Evolutionary conservation across 2,113 vertebrate genomes (phyloP).

Genomic region (Echinops telfairi): DNA sequence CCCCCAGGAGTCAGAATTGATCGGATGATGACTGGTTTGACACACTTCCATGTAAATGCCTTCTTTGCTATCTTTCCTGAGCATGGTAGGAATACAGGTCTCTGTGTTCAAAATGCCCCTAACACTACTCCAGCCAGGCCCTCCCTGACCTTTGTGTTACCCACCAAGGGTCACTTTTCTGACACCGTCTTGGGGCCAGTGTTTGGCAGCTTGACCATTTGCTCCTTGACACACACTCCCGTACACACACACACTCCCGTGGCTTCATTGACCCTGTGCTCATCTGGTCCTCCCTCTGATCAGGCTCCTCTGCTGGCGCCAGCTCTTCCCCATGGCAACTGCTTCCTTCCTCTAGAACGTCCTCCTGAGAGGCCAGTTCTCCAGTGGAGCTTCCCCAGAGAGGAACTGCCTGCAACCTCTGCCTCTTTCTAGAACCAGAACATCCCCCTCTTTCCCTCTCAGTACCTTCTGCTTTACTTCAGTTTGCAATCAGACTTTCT

Average conservation of each 20-base stretch:
- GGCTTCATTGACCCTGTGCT: background rate
- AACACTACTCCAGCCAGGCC: background rate
- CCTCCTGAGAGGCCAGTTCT: background rate
- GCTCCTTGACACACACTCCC: background rate
- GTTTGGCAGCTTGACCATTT: background rate
- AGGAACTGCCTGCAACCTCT: background rate
- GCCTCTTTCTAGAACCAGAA: background rate
- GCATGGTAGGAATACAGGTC: too few relatives aligned
- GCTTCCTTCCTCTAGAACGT: background rate
- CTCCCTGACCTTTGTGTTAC: fast-evolving
- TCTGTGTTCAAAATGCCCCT: fast-evolving
- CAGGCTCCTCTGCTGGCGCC: background rate
- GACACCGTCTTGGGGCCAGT: background rate
- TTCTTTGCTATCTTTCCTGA: background rate
- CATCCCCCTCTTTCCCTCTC: background rate
- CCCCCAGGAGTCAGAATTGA: background rate
- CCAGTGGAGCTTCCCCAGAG: background rate
- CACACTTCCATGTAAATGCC: background rate
- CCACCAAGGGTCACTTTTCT: background rate
- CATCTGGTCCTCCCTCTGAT: background rate
- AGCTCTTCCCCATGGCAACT: background rate
- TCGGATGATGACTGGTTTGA: background rate
- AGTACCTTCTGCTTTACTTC: background rate
- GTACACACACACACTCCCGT: background rate
- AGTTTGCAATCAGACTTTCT: background rate